Base-by-base conservation (phyloP, 2,888 invertebrate genomes). In the Cyclophora albipunctata region DNA sequence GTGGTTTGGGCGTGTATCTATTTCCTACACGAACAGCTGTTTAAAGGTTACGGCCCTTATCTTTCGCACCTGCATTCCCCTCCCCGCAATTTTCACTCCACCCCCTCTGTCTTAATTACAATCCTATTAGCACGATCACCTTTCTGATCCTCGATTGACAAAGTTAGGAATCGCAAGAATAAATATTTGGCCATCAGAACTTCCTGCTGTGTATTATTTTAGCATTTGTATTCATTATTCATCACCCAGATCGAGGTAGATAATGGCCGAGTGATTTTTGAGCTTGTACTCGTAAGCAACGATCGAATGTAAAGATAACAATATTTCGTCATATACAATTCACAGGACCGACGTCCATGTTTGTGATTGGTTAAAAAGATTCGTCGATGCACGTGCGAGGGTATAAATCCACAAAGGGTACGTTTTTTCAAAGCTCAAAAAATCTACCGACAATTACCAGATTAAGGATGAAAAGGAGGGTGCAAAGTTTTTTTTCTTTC, bases 11-110 rank as follows among this genome's bases (percentile, higher is more conserved):
- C 67, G 73, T 68, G 64, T 64, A 73, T 73, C 64, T 66, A 75
- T 80, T 84, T 80, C 79, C 78, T 78, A 64, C 68, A 67, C 57
- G 70, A 81, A 77, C 87, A 86, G 87, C 85, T 88, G 87, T 81
- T 78, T 66, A 78, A 84, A 84, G 81, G 82, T 81, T 79, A 84
- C 83, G 76, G 20, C 83, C 83, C 76, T 73, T 71, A 74, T 75
- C 73, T 73, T 72, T 69, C 20, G 79, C 87, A 88, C 87, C 87
- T 87, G 87, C 84, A 62, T 55, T 57, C 60, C 68, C 63, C 60
- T 59, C 63, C 63, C 58, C 63, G 57, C 62, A 37, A 37, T 37
- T 71, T 69, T 71, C 71, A 72, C 67, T 62, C 67, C 64, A 63
- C 67, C 70, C 69, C 71, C 69, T 64, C 63, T 59, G 65, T 68